Conservation (phyloP, 2,888 invertebrate genomes). For the Mesopsocus fuscifrons region DNA sequence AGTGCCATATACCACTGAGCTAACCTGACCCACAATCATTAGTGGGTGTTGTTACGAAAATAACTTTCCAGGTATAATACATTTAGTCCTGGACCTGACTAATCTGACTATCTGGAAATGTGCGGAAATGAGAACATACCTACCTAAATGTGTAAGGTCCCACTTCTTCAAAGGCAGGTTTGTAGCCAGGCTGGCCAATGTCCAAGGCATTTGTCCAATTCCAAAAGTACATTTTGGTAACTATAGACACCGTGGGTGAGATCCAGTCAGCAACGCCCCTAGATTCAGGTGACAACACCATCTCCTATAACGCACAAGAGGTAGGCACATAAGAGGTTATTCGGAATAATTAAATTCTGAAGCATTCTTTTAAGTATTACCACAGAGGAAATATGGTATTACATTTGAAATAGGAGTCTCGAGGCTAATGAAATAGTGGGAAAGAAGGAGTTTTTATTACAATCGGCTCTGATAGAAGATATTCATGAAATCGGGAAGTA, state of each 20-base stretch:
- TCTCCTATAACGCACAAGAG: conserved; percentile 32
- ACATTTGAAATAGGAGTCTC: no score
- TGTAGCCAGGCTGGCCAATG: conserved; percentile 31
- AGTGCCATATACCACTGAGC: no score
- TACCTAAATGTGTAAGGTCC: conserved; percentile 59
- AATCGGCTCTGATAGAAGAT: no score
- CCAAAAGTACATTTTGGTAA: conserved; percentile 50
- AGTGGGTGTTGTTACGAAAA: no score
- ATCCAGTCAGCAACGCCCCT: conserved; percentile 53
- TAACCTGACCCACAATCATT: no score
- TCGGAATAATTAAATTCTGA: no score
- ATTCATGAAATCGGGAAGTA: no score
- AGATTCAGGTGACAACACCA: conserved; percentile 39
- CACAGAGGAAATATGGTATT: no score
- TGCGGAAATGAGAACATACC: conserved; percentile 16
- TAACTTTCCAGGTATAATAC: background rate
- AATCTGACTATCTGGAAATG: background rate
- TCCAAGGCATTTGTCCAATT: conserved; percentile 61
- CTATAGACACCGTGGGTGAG: conserved; percentile 67
- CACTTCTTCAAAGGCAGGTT: conserved; percentile 40
- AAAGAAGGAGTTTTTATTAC: no score
- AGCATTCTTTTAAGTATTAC: no score
- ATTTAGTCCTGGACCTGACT: background rate
- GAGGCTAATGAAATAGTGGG: no score
- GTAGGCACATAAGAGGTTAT: no score